A percentile compares a stretch with the other conserved stretches of the same genome.
Conservation (phyloP, 2,888 invertebrate species). For the Polydrusus pterygomalis region DNA sequence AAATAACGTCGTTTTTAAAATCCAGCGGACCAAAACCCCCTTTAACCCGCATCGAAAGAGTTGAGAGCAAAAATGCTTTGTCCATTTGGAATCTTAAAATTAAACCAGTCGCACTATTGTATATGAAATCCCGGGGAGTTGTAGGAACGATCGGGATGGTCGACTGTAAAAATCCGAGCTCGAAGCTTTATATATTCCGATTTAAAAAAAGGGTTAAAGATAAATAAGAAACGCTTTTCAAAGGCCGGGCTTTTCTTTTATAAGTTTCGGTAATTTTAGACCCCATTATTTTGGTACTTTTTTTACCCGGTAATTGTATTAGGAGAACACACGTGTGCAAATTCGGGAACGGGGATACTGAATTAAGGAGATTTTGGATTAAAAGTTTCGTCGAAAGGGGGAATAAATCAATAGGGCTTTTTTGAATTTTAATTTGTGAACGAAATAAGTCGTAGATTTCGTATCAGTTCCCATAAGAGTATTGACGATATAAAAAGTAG, state of each 20-base stretch:
- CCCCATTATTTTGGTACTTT: constrained; percentile 68
- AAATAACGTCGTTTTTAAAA: constrained; percentile 44
- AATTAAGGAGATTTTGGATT: constrained; percentile 48
- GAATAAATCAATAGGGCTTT: constrained; percentile 32
- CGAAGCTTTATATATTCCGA: constrained; percentile 51
- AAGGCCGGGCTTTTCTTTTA: constrained; percentile 56
- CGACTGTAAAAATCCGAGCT: constrained; percentile 42
- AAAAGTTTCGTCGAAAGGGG: constrained; percentile 34
- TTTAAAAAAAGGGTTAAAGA: constrained; percentile 64
- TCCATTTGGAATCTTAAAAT: constrained; percentile 1
- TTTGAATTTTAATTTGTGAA: constrained; percentile 7
- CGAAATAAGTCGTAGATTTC: no score
- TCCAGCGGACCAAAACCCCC: constrained; percentile 12
- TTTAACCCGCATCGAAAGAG: constrained; percentile 26
- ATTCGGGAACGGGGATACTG: constrained; percentile 39
- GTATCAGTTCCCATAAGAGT: no score
- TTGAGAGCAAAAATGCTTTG: not conserved
- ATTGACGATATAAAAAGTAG: no score
- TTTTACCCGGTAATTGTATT: constrained; percentile 56
- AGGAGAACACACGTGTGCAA: constrained; percentile 51
- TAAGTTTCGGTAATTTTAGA: constrained; percentile 66
- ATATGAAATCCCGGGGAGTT: not conserved
- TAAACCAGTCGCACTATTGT: constrained; percentile 3
- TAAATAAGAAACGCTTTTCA: constrained; percentile 65
- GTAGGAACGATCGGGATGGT: constrained; percentile 6